Conservation (phyloP, 2,113 vertebrate genomes). For the Lethenteron camtschaticum region DNA sequence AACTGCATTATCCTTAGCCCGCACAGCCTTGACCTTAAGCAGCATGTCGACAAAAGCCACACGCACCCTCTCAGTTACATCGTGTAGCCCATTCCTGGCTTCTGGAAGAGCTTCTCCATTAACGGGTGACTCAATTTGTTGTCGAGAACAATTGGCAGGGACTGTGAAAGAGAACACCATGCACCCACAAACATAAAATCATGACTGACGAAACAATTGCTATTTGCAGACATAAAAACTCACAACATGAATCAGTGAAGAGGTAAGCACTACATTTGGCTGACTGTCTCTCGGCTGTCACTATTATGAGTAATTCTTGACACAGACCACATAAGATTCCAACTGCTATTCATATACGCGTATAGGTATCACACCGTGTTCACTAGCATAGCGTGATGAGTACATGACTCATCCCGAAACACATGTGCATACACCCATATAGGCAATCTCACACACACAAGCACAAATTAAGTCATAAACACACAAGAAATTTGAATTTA, state of each 20-base stretch:
- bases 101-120: slow-evolving; percentile 57
- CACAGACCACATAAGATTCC: no score
- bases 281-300: no score
- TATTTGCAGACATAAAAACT: no score
- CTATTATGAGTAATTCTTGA: no score
- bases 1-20: slow-evolving; percentile 38
- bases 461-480: neutral
- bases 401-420: neutral
- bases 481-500: neutral
- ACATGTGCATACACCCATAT: neutral
- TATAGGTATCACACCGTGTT: no score
- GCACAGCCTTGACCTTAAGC: slow-evolving; percentile 58
- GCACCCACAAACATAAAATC: no score
- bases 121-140: slow-evolving; percentile 62
- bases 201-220: no score
- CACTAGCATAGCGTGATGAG: no score
- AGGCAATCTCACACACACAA: neutral
- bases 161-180: slow-evolving; percentile 21
- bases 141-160: slow-evolving; percentile 52
- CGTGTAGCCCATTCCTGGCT: slow-evolving; percentile 51
- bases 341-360: no score
- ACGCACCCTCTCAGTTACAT: slow-evolving; percentile 71
- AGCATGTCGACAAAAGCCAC: slow-evolving; percentile 72
- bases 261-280: no score
- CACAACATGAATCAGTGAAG: no score